Percentiles rank a stretch among this genome's conserved stretches.
phyloP scores from a whole-genome alignment of 2,113 vertebrate species.

The Merops nubicus region DNA sequence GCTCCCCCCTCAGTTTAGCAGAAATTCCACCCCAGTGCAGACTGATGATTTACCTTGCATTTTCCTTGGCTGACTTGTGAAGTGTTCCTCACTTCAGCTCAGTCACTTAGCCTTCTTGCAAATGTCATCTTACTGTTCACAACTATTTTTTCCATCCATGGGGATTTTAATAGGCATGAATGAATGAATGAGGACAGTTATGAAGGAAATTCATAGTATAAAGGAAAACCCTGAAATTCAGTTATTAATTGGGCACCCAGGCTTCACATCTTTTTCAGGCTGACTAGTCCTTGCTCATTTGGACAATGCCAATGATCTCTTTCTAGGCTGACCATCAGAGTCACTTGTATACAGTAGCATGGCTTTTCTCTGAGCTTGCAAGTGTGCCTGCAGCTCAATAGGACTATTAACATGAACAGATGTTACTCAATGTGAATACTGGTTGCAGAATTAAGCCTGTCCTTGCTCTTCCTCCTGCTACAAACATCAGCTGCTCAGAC shows the following conservation, averaged over 20 bases:
- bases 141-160: neutral
- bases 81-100: neutral
- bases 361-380: slow-evolving; percentile 9
- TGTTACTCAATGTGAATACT: slow-evolving; percentile 51
- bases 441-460: slow-evolving; percentile 41
- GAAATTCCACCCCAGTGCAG: neutral
- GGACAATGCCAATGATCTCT: slow-evolving; percentile 3
- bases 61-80: neutral
- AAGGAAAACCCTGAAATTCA: neutral
- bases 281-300: neutral
- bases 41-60: neutral
- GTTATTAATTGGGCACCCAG: neutral
- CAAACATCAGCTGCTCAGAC: slow-evolving; percentile 61
- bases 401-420: slow-evolving; percentile 64
- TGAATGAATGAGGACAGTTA: neutral
- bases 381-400: slow-evolving; percentile 41
- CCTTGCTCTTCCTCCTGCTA: slow-evolving; percentile 52
- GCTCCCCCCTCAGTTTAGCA: neutral
- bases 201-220: neutral
- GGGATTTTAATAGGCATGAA: slow-evolving; percentile 1
- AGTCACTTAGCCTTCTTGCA: neutral
- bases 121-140: slow-evolving; percentile 15
- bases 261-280: neutral
- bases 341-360: neutral
- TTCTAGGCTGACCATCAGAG: slow-evolving; percentile 27